A percentile compares a stretch with the other conserved stretches of the same genome.
Evolutionary conservation across 2,113 vertebrate species (phyloP).

Genomic region (Steatornis caripensis): DNA sequence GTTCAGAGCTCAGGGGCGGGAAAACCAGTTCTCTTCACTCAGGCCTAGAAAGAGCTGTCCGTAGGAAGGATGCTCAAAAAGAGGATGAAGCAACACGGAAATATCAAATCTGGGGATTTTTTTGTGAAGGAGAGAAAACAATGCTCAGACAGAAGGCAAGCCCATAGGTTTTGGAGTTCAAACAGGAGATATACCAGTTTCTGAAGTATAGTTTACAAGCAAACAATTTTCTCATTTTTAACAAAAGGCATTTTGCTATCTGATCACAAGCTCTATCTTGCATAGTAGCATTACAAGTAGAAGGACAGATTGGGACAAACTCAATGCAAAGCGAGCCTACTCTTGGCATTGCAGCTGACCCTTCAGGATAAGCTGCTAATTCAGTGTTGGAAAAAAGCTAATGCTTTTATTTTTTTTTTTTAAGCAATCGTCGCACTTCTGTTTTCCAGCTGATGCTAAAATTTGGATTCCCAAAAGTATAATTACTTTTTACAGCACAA

Average conservation of each 20-base stretch:
- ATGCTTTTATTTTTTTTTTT: not conserved
- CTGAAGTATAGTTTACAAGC: not conserved
- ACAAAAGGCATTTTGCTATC: not conserved
- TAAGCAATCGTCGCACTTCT: not conserved
- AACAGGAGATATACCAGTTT: not conserved
- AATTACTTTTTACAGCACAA: not conserved
- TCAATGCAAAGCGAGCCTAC: not conserved
- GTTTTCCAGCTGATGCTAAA: not conserved
- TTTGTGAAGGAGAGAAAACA: not conserved
- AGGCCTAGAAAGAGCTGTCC: not conserved
- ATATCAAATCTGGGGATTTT: not conserved
- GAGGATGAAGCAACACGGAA: not conserved
- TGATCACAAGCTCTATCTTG: not conserved
- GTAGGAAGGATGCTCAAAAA: not conserved
- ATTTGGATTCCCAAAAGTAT: not conserved
- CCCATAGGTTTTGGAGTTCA: not conserved
- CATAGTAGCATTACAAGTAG: not conserved
- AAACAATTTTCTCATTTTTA: not conserved
- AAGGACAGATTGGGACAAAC: not conserved
- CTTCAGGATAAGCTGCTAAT: not conserved
- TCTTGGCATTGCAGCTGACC: not conserved
- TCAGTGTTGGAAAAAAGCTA: not conserved
- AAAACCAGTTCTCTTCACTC: conserved; percentile 1
- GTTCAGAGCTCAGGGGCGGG: not conserved
- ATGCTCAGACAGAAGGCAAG: not conserved